phyloP scores from a whole-genome alignment of 2,888 invertebrate genomes.

The Agrochola lychnidis region DNA sequence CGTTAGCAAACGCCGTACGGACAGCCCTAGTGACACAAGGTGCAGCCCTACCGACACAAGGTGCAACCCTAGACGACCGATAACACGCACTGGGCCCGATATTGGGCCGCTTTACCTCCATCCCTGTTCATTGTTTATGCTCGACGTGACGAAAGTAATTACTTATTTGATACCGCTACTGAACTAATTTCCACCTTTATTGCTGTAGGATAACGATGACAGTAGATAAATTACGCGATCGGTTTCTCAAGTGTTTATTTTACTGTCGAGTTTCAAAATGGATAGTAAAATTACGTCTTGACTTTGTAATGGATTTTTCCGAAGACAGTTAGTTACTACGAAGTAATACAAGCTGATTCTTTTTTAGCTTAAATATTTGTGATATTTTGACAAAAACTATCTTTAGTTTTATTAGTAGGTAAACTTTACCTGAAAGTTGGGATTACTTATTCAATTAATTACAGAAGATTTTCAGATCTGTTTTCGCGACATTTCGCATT shows the following conservation, averaged over 20 bases:
- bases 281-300: background rate
- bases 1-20: conserved; percentile 74
- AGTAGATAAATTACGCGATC: conserved; percentile 22
- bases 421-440: background rate
- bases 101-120: conserved; percentile 53
- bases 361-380: background rate
- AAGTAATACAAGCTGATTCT: too few relatives aligned
- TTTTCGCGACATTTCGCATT: background rate
- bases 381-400: background rate
- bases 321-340: background rate
- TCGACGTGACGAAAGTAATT: conserved; percentile 60
- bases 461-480: background rate
- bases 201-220: conserved; percentile 29
- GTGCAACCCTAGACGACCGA: conserved; percentile 58
- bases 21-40: conserved; percentile 52
- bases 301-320: background rate
- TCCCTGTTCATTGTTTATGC: conserved; percentile 62
- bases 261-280: conserved; percentile 22
- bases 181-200: conserved; percentile 54
- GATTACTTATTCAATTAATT: background rate
- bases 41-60: conserved; percentile 53
- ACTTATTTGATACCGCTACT: conserved; percentile 48
- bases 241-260: conserved; percentile 40
- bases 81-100: conserved; percentile 59
- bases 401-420: background rate